A percentile compares a stretch with the other conserved stretches of the same genome.
Evolutionary conservation across 2,113 vertebrate species (phyloP).

Genomic region (Mirza zaza): DNA sequence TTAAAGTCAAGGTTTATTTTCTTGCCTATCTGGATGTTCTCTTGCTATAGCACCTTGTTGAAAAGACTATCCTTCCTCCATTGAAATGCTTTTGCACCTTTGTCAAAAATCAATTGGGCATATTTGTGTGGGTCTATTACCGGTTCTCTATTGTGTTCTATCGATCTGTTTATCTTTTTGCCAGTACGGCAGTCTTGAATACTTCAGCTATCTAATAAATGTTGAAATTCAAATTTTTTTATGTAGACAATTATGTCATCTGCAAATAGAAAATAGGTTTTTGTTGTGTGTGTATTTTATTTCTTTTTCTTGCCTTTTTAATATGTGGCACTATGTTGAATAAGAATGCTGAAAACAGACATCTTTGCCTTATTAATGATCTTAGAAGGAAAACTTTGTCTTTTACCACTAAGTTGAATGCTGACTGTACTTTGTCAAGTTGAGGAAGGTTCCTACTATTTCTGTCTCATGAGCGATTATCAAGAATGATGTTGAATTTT

Average conservation of each 20-base stretch:
- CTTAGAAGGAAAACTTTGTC: neutral
- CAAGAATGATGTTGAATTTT: too few relatives aligned
- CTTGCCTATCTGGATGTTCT: neutral
- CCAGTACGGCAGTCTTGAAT: neutral
- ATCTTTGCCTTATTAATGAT: neutral
- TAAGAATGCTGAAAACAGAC: neutral
- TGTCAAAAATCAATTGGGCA: neutral
- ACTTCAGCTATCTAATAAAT: neutral
- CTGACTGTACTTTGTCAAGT: neutral
- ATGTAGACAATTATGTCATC: neutral
- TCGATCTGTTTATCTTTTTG: neutral
- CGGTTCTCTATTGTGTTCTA: neutral
- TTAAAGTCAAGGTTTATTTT: neutral
- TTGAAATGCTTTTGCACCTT: neutral
- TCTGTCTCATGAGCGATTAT: too few relatives aligned
- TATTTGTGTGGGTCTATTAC: neutral
- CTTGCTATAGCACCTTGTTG: neutral
- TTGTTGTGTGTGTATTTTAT: neutral
- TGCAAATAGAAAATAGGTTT: neutral
- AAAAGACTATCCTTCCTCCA: neutral
- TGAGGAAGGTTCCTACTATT: neutral
- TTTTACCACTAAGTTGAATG: neutral
- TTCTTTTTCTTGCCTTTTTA: neutral
- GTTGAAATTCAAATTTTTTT: neutral
- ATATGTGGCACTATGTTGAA: neutral